Percentiles rank a stretch among this genome's conserved stretches.
phyloP scores from a whole-genome alignment of 1,140 invertebrate species.

The Plutomurus gul region DNA sequence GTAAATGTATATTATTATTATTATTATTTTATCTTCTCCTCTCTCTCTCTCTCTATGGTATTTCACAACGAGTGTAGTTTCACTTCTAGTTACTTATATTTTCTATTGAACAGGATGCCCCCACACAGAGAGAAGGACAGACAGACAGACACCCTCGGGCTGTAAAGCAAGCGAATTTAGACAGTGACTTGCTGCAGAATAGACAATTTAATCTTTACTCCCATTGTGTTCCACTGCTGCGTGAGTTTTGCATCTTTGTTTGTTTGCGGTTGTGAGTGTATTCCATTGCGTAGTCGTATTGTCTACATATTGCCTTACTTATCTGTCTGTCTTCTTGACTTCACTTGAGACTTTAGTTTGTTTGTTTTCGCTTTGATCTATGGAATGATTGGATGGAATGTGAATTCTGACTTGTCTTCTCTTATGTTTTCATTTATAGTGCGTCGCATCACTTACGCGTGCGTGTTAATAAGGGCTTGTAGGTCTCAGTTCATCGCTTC shows the following conservation, averaged over 20 bases:
- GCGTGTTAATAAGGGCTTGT: background rate
- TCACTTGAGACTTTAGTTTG: background rate
- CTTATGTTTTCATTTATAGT: background rate
- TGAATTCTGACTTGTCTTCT: conserved; percentile 1
- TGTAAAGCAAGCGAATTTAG: no score
- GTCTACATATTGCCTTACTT: background rate
- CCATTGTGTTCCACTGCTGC: background rate
- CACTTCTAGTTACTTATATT: no score
- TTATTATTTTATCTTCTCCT: no score
- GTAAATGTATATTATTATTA: no score
- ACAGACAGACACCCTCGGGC: no score
- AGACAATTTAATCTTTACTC: no score
- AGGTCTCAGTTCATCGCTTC: background rate
- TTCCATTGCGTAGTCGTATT: background rate
- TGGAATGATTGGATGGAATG: background rate
- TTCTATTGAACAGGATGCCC: no score
- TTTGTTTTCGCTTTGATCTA: conserved; percentile 5
- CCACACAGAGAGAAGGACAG: no score
- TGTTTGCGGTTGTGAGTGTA: background rate
- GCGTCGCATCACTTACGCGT: background rate
- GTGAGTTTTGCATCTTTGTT: background rate
- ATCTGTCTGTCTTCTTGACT: background rate
- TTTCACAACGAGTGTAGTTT: no score
- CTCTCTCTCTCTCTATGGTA: background rate
- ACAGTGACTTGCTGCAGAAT: background rate